phyloP scores from a whole-genome alignment of 2,113 vertebrate species.

The Pyrgilauda ruficollis region DNA sequence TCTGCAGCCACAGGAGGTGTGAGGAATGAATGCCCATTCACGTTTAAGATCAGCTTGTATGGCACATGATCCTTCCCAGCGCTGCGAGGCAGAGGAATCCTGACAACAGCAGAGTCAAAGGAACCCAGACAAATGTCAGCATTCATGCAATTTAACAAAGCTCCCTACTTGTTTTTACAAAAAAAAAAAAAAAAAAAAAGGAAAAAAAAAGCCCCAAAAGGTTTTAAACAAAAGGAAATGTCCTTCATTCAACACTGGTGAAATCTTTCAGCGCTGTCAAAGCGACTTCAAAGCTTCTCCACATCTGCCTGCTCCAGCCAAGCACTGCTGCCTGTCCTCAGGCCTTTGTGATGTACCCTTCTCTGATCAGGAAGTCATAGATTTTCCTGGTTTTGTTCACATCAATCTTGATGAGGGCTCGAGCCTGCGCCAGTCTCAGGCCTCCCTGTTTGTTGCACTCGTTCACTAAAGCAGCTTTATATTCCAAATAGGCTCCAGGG shows the following conservation, averaged over 20 bases:
- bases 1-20: slow-evolving; percentile 28
- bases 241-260: slow-evolving; percentile 37
- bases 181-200: not conserved
- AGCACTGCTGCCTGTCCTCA: slow-evolving; percentile 55
- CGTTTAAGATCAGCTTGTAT: slow-evolving; percentile 29
- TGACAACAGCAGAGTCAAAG: slow-evolving; percentile 34
- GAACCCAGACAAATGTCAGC: slow-evolving; percentile 26
- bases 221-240: slow-evolving; percentile 21
- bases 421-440: slow-evolving; percentile 91
- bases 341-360: slow-evolving; percentile 94
- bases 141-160: slow-evolving; percentile 23
- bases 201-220: not conserved
- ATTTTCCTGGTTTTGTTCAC: slow-evolving; percentile 99
- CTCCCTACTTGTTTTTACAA: slow-evolving; percentile 13
- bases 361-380: slow-evolving; percentile 97
- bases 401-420: slow-evolving; percentile 98
- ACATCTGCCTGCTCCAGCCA: not conserved
- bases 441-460: slow-evolving; percentile 96
- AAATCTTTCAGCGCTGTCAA: not conserved
- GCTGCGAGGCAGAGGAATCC: not conserved
- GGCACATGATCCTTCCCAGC: not conserved
- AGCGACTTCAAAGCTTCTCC: not conserved
- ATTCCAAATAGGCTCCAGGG: slow-evolving; percentile 96
- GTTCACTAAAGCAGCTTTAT: slow-evolving; percentile 93
- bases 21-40: slow-evolving; percentile 47